These are phyloP conservation scores for Caenorhabditis tropicalis DNA, from an alignment of 1,140 invertebrate species.

Conservation along the genomic window DNA sequence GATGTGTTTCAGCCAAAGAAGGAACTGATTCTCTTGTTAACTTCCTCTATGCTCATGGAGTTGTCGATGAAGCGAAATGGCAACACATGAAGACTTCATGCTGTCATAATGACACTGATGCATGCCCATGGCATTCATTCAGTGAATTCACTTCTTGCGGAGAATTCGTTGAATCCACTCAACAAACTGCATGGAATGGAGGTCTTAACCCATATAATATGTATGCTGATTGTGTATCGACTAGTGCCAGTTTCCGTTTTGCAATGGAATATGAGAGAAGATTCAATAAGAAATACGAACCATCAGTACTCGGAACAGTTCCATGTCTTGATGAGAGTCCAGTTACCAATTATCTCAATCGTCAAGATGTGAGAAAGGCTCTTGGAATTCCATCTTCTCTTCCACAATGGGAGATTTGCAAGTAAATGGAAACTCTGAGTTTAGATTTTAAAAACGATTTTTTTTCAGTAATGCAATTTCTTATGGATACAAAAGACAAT, in stretches of 20 bases:
- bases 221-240: constrained; percentile 51
- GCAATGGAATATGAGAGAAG: constrained; percentile 48
- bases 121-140: constrained; percentile 55
- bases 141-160: constrained; percentile 47
- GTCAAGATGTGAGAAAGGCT: constrained; percentile 51
- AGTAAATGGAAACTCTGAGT: background rate
- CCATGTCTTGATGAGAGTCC: constrained; percentile 57
- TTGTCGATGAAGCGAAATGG: constrained; percentile 57
- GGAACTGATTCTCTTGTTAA: constrained; percentile 56
- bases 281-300: constrained; percentile 46
- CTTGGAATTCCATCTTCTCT: constrained; percentile 52
- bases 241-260: constrained; percentile 36
- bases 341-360: constrained; percentile 57
- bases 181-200: constrained; percentile 54
- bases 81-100: constrained; percentile 48
- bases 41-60: constrained; percentile 55
- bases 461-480: constrained; percentile 51
- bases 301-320: constrained; percentile 1
- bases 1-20: constrained; percentile 54
- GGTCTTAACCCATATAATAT: constrained; percentile 60
- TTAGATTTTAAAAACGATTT: background rate
- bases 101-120: constrained; percentile 58
- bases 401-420: constrained; percentile 53
- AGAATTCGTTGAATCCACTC: constrained; percentile 49
- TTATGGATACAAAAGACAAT: constrained; percentile 49